Evolutionary conservation across 2,888 invertebrate genomes (phyloP).

Genomic region (Erannis defoliaria): DNA sequence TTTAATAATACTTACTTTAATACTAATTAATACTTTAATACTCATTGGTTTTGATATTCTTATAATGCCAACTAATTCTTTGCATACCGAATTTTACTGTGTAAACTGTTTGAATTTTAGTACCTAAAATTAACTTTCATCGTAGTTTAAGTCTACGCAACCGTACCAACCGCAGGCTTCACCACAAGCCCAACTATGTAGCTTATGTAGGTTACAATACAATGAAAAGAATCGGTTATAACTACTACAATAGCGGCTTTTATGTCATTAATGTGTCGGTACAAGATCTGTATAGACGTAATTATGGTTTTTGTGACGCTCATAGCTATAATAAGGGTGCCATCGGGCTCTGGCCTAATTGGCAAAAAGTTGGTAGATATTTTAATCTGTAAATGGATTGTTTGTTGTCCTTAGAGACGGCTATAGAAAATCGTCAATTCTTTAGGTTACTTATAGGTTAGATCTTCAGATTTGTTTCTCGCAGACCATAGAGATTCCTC

Average conservation of each 20-base stretch:
- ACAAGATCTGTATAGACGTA: slow-evolving; percentile 35
- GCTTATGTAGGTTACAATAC: slow-evolving; percentile 25
- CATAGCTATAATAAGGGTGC: slow-evolving; percentile 39
- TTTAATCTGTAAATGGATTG: slow-evolving; percentile 38
- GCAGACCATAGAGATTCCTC: too few species aligned
- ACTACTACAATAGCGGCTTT: slow-evolving; percentile 29
- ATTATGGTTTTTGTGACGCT: slow-evolving; percentile 41
- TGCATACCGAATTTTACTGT: too few species aligned
- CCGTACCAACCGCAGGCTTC: slow-evolving; percentile 4
- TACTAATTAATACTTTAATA: too few species aligned
- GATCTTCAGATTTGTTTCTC: too few species aligned
- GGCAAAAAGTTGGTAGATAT: slow-evolving; percentile 39
- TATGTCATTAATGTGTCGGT: slow-evolving; percentile 36
- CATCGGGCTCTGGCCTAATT: slow-evolving; percentile 36
- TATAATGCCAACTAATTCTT: too few species aligned
- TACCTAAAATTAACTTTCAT: too few species aligned
- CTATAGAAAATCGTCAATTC: not conserved
- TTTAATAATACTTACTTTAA: too few species aligned
- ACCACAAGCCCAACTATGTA: slow-evolving; percentile 36
- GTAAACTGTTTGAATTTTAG: too few species aligned
- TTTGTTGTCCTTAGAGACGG: slow-evolving; percentile 25
- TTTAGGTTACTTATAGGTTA: not conserved
- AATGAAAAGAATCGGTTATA: slow-evolving; percentile 30
- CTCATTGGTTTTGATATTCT: too few species aligned
- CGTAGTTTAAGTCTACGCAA: too few species aligned